These are phyloP conservation scores for Cathartes aura DNA, from an alignment of 2,113 vertebrate genomes.

Conservation along the genomic window DNA sequence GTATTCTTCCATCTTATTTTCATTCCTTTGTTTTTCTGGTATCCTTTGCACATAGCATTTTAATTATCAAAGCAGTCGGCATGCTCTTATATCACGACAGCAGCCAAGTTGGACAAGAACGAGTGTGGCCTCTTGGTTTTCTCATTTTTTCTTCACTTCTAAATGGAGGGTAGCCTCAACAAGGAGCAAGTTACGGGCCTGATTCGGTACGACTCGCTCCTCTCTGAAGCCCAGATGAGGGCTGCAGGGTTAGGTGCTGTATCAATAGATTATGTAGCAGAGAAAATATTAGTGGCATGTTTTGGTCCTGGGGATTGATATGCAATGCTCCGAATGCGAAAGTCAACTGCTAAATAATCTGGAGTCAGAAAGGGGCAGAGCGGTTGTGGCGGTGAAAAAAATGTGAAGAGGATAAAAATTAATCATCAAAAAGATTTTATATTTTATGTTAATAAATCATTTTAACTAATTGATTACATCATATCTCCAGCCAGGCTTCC, in stretches of 20 bases:
- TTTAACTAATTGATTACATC: slow-evolving; percentile 9
- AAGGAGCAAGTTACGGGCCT: neutral
- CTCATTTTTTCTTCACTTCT: neutral
- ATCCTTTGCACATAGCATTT: neutral
- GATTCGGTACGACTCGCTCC: rapidly evolving
- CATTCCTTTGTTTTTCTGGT: neutral
- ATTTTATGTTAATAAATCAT: slow-evolving; percentile 18
- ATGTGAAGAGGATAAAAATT: neutral
- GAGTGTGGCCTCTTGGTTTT: neutral
- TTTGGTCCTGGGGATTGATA: neutral
- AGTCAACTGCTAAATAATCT: slow-evolving; percentile 9
- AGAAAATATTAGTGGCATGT: neutral
- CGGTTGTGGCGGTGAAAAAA: rapidly evolving
- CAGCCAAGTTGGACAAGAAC: rapidly evolving
- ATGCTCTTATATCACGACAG: rapidly evolving
- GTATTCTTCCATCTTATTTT: neutral
- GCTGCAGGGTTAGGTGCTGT: neutral
- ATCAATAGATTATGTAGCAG: neutral
- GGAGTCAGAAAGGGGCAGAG: slow-evolving; percentile 2
- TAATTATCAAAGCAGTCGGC: neutral
- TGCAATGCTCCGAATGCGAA: rapidly evolving
- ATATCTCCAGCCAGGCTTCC: neutral
- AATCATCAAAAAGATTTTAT: neutral
- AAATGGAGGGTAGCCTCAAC: neutral
- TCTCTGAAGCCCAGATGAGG: neutral